phyloP scores from a whole-genome alignment of 2,797 vertebrate genomes.

The Eulemur coronatus region DNA sequence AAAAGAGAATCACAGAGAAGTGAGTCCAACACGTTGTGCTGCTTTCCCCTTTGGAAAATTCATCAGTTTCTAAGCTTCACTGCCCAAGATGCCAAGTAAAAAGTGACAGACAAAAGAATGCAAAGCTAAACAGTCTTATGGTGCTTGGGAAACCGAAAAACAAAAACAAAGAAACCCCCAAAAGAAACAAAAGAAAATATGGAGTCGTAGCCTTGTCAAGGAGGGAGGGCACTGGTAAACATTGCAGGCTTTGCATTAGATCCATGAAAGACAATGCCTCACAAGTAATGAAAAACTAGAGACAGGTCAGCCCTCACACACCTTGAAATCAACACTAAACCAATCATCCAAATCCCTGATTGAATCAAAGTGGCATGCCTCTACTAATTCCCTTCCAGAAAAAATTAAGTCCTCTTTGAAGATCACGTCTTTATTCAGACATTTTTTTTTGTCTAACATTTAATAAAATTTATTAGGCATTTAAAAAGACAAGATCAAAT shows the following conservation, averaged over 20 bases:
- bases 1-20: background rate
- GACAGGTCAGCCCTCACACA: background rate
- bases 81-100: background rate
- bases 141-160: background rate
- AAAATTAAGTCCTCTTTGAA: background rate
- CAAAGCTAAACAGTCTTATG: background rate
- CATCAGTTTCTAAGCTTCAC: background rate
- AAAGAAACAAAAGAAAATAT: background rate
- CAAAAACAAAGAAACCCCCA: background rate
- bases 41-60: background rate
- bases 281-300: background rate
- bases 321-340: background rate
- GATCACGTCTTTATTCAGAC: background rate
- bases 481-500: background rate
- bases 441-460: background rate
- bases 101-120: background rate
- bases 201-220: background rate
- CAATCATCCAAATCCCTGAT: background rate
- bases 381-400: background rate
- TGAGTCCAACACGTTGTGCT: background rate
- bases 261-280: background rate
- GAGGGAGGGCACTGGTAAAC: background rate
- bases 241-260: background rate
- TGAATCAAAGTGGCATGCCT: background rate
- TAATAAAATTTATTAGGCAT: background rate